Evolutionary conservation across 92 coral and sea anemone genomes (phyloP).

Genomic region (Epizoanthus fatuus): DNA sequence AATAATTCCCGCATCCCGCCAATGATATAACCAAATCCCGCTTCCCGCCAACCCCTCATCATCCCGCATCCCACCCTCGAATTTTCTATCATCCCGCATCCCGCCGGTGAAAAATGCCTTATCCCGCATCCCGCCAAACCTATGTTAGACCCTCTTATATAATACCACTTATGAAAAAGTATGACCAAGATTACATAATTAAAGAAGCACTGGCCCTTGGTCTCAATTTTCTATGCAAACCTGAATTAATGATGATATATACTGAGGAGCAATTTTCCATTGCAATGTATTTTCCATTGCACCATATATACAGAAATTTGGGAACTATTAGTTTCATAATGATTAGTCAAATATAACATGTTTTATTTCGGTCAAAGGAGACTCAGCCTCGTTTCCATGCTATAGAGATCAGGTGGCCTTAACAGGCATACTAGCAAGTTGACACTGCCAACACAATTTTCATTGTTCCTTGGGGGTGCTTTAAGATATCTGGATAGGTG

Average conservation of each 20-base stretch:
- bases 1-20: slow-evolving; percentile 22
- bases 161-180: too few species aligned
- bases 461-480: slow-evolving; percentile 25
- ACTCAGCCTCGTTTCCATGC: too few species aligned
- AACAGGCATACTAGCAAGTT: slow-evolving; percentile 5
- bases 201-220: too few species aligned
- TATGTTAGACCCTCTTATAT: slow-evolving; percentile 12
- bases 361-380: too few species aligned
- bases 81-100: slow-evolving; percentile 13
- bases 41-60: slow-evolving; percentile 22
- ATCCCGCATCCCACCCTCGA: slow-evolving; percentile 19
- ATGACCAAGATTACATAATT: too few species aligned
- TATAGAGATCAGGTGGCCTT: not conserved
- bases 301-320: too few species aligned
- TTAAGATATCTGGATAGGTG: slow-evolving; percentile 23
- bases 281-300: too few species aligned
- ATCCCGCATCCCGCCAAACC: slow-evolving; percentile 27
- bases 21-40: slow-evolving; percentile 26
- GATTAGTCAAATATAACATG: too few species aligned
- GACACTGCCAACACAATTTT: slow-evolving; percentile 26
- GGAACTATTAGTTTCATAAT: too few species aligned
- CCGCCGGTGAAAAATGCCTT: slow-evolving; percentile 13
- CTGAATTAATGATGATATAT: too few species aligned
- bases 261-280: too few species aligned
- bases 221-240: too few species aligned